Evolutionary conservation across 2,888 invertebrate genomes (phyloP).

Genomic region (Nasonia oneida): DNA sequence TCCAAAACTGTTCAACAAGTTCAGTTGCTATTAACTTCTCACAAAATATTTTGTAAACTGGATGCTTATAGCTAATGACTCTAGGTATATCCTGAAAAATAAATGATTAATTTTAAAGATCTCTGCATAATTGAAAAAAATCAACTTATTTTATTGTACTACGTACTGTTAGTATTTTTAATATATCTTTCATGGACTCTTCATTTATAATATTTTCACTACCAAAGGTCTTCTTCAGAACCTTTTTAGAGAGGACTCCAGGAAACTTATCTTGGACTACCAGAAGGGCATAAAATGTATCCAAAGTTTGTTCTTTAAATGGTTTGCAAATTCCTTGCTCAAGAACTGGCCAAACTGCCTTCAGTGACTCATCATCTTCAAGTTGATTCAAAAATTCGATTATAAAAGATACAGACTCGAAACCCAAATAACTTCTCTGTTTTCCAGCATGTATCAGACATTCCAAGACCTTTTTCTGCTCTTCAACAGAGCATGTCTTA

Average conservation of each 20-base stretch:
- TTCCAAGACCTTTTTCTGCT: slow-evolving; percentile 79
- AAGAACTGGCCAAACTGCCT: slow-evolving; percentile 83
- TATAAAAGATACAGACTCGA: slow-evolving; percentile 83
- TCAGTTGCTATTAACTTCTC: slow-evolving; percentile 81
- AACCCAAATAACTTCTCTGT: slow-evolving; percentile 83
- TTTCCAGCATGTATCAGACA: slow-evolving; percentile 81
- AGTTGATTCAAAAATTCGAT: slow-evolving; percentile 83
- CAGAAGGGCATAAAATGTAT: slow-evolving; percentile 84
- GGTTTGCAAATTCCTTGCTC: slow-evolving; percentile 83
- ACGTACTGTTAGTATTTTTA: slow-evolving; percentile 84
- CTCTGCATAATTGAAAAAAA: slow-evolving; percentile 14
- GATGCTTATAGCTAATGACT: slow-evolving; percentile 82
- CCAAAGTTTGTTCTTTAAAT: slow-evolving; percentile 84
- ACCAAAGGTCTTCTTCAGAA: slow-evolving; percentile 82
- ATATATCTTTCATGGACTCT: slow-evolving; percentile 81
- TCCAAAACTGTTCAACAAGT: slow-evolving; percentile 82
- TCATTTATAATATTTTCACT: slow-evolving; percentile 82
- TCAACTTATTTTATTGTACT: slow-evolving; percentile 36
- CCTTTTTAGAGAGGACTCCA: slow-evolving; percentile 80
- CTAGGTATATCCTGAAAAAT: slow-evolving; percentile 82
- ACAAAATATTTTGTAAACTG: slow-evolving; percentile 84
- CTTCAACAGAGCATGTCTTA: slow-evolving; percentile 79
- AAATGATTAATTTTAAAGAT: slow-evolving; percentile 5
- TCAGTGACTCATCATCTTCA: slow-evolving; percentile 80
- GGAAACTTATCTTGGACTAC: slow-evolving; percentile 80